phyloP scores from a whole-genome alignment of 2,888 invertebrate species.

The Erebia epiphron region DNA sequence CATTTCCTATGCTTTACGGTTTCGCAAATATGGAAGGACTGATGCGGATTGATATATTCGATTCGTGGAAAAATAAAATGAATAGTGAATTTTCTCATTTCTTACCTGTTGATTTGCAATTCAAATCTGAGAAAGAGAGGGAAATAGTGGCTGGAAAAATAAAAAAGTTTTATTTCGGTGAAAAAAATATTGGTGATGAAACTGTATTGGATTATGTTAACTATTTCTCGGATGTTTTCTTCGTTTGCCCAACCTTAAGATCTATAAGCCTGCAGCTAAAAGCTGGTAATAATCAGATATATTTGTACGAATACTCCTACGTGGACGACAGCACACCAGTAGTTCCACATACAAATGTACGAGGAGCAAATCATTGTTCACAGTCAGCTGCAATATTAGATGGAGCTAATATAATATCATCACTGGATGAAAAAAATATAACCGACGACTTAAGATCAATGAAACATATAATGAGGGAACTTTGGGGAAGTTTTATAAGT shows the following conservation, averaged over 20 bases:
- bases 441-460: slow-evolving; percentile 46
- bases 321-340: slow-evolving; percentile 47
- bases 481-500: slow-evolving; percentile 39
- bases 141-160: slow-evolving; percentile 48
- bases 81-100: slow-evolving; percentile 60
- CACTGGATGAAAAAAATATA: slow-evolving; percentile 14
- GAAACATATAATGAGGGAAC: slow-evolving; percentile 45
- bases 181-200: slow-evolving; percentile 41
- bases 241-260: slow-evolving; percentile 48
- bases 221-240: slow-evolving; percentile 58
- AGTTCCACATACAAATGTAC: slow-evolving; percentile 47
- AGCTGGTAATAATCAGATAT: slow-evolving; percentile 47
- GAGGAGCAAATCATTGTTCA: slow-evolving; percentile 52
- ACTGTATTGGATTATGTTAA: slow-evolving; percentile 43
- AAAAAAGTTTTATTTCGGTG: slow-evolving; percentile 55
- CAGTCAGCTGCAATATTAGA: slow-evolving; percentile 47
- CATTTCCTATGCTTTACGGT: slow-evolving; percentile 55
- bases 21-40: slow-evolving; percentile 54
- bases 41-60: slow-evolving; percentile 47
- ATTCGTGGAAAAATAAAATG: slow-evolving; percentile 52
- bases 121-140: slow-evolving; percentile 49
- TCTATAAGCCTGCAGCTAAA: slow-evolving; percentile 44
- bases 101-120: slow-evolving; percentile 56
- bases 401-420: slow-evolving; percentile 42
- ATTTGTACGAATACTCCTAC: slow-evolving; percentile 55